Evolutionary conservation across 2,113 vertebrate genomes (phyloP), one percentile per base, ranked within the genome.

Genomic region (Cebus imitator): DNA sequence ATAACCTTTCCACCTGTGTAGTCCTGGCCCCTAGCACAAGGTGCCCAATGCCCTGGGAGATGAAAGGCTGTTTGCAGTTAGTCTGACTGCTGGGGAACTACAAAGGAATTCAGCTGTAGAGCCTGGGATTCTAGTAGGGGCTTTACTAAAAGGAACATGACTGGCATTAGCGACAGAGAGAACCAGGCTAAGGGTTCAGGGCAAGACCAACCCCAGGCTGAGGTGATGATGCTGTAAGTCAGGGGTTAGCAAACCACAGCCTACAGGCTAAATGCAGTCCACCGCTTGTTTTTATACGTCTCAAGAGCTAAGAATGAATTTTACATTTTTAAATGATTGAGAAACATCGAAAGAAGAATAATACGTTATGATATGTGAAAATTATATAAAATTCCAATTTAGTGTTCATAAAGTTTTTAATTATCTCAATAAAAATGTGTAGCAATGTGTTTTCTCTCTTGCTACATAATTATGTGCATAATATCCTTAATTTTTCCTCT

Each of bases 361-460:
- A 40, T 45, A 66, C 30, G 76, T 85, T n/a, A 58, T 58, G 35
- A 82, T 25, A 64, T 79, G 14, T 75, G 35, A 91, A 79, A 90
- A 95, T 50, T 73, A 37, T 43, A 17, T 72, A 68, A 80, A 95
- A 91, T 88, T 93, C 27, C 75, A 58, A 84, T 57, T 72, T 52
- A 37, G 32, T 17, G 13, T 79, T 40, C 61, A 87, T 73, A 87
- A 90, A 93, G 30, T 83, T 91, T 97, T 88, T 61, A 85, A 94
- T 72, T 48, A 87, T 72, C 85, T 83, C 48, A 40, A 70, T 58
- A 58, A 12, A 93, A 72, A 64, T 6, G 17, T 93, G 43, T 81
- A 70, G 64, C 55, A 50, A 90, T 72, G 55, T 96, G 52, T 52
- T 70, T 87, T 88, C 32, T 64, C 37, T 88, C 20, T 80, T 72